A percentile compares a stretch with the other conserved stretches of the same genome.
Conservation (phyloP, 2,888 invertebrate genomes). For the Drosophila ezoana region DNA sequence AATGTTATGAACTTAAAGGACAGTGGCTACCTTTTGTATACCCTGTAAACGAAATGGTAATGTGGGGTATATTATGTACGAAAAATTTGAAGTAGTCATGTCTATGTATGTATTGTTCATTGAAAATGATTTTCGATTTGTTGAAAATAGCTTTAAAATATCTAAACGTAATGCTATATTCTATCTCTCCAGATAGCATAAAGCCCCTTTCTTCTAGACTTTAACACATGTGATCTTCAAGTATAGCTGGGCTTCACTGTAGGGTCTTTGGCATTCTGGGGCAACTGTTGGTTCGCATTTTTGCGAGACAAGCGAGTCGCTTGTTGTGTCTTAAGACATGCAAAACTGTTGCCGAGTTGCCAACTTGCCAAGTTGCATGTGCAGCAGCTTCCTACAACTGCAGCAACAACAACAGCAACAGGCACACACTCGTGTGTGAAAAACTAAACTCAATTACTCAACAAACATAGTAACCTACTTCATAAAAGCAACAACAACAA, state of each 20-base stretch:
- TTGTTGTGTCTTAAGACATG: conserved; percentile 56
- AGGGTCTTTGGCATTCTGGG: conserved; percentile 32
- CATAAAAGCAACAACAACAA: conserved; percentile 61
- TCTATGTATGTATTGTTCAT: no score
- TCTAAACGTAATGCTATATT: background rate
- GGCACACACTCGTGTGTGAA: conserved; percentile 66
- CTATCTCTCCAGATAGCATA: no score
- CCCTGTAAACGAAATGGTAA: conserved; percentile 1
- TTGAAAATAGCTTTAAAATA: background rate
- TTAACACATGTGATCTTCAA: conserved; percentile 9
- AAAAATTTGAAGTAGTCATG: no score
- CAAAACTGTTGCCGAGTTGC: conserved; percentile 56
- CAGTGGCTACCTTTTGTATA: conserved; percentile 24
- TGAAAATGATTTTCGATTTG: no score
- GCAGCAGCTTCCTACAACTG: conserved; percentile 73
- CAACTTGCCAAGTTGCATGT: conserved; percentile 63
- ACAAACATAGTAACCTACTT: conserved; percentile 80
- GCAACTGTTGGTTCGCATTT: conserved; percentile 29
- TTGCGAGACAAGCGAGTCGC: conserved; percentile 52
- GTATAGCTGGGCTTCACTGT: conserved; percentile 19
- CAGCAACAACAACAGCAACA: conserved; percentile 37
- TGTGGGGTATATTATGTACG: conserved; percentile 1
- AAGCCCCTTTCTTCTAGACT: background rate
- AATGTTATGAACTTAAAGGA: conserved; percentile 40
- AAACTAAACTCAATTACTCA: conserved; percentile 82